Percentiles rank a stretch among this genome's conserved stretches.
Conservation (phyloP, 2,888 invertebrate genomes). For the Teleogryllus oceanicus region DNA sequence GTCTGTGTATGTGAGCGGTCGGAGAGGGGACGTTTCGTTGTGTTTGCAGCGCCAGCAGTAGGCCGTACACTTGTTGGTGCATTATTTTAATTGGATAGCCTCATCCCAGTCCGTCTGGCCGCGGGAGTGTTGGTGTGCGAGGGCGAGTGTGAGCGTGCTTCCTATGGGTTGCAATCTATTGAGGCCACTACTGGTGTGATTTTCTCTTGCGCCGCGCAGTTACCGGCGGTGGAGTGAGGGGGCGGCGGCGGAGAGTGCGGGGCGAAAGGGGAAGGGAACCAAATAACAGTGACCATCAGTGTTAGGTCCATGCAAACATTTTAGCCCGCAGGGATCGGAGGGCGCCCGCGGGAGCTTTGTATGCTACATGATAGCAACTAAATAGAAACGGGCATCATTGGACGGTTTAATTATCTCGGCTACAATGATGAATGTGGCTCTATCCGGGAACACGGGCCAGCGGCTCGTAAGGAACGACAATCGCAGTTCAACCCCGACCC, state of each 20-base stretch:
- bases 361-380: constrained; percentile 8
- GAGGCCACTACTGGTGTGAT: constrained; percentile 25
- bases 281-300: constrained; percentile 18
- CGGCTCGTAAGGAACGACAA: background rate
- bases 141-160: constrained; percentile 20
- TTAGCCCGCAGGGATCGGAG: background rate
- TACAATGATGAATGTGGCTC: constrained; percentile 7
- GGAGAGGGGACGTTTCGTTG: constrained; percentile 19
- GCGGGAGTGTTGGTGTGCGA: background rate
- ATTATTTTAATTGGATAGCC: constrained; percentile 39
- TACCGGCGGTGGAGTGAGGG: too few relatives aligned
- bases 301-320: constrained; percentile 18
- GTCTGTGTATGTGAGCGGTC: background rate
- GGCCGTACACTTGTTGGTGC: constrained; percentile 37
- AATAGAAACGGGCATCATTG: constrained; percentile 6
- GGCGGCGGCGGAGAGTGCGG: too few relatives aligned
- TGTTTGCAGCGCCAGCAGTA: constrained; percentile 30
- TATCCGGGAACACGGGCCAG: background rate
- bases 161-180: constrained; percentile 35
- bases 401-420: constrained; percentile 9
- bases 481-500: background rate
- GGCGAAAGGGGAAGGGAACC: background rate
- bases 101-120: constrained; percentile 11
- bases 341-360: background rate
- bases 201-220: background rate